Percentiles rank a stretch among this genome's conserved stretches.
phyloP scores from a whole-genome alignment of 2,797 vertebrate species.

The Phataginus tricuspis region DNA sequence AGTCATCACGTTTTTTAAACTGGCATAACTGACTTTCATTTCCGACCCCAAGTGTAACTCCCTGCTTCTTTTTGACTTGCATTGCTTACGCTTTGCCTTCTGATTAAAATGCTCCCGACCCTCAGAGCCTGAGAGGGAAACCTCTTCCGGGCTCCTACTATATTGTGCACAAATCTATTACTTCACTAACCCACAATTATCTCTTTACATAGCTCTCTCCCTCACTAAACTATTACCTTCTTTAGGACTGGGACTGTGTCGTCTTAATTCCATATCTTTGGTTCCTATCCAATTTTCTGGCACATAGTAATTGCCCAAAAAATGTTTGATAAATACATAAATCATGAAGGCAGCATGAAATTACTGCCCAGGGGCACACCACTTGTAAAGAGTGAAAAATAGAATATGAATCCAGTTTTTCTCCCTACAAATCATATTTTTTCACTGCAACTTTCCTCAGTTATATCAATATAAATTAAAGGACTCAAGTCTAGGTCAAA shows the following conservation, averaged over 20 bases:
- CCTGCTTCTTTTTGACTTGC: background rate
- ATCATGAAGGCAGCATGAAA: background rate
- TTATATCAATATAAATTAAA: slow-evolving; percentile 31
- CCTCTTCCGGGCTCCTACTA: background rate
- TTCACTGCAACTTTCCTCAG: background rate
- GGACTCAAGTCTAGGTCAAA: background rate
- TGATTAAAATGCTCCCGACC: background rate
- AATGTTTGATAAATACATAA: background rate
- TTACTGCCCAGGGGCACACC: background rate
- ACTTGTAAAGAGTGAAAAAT: background rate
- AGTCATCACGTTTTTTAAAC: background rate
- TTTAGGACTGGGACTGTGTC: background rate
- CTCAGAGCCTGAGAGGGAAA: background rate
- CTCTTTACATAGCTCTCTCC: background rate
- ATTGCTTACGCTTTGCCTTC: background rate
- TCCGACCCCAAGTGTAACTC: background rate
- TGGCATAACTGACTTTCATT: background rate
- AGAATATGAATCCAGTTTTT: background rate
- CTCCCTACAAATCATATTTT: background rate
- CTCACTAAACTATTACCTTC: background rate
- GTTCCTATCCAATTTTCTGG: background rate
- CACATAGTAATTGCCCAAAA: background rate
- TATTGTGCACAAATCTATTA: background rate
- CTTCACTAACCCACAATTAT: background rate
- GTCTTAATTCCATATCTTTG: background rate